phyloP scores from a whole-genome alignment of 2,113 vertebrate genomes.

The Crocuta crocuta region DNA sequence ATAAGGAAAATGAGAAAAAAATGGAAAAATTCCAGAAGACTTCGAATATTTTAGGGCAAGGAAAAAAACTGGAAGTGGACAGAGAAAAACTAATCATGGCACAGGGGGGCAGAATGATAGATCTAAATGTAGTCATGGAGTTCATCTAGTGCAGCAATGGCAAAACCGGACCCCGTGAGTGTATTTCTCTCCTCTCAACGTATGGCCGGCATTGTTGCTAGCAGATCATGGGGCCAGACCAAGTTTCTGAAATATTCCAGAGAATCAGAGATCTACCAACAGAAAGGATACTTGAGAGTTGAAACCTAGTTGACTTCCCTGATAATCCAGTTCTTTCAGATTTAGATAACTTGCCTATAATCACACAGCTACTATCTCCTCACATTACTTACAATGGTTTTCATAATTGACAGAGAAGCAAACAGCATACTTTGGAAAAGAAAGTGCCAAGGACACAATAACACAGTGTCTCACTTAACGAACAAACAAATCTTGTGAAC shows the following conservation, averaged over 20 bases:
- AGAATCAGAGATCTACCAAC: background rate
- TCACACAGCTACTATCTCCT: background rate
- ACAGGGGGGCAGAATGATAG: background rate
- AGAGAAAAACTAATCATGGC: background rate
- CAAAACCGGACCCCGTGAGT: background rate
- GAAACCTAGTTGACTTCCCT: background rate
- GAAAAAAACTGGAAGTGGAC: background rate
- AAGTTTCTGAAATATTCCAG: background rate
- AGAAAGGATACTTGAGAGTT: background rate
- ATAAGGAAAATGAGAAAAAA: conserved; percentile 9
- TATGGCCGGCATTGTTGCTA: background rate
- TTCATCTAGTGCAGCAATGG: background rate
- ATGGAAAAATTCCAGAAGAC: background rate
- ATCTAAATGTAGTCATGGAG: background rate
- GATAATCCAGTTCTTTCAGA: background rate
- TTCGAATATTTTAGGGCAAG: background rate
- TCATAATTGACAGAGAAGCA: background rate
- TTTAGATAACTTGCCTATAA: background rate
- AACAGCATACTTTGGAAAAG: background rate
- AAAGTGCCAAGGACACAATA: background rate
- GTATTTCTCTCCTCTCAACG: background rate
- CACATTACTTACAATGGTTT: background rate
- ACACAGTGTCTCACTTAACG: background rate
- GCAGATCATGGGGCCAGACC: background rate
- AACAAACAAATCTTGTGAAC: background rate